Conservation (phyloP, 2,113 vertebrate species). For the Zosterops lateralis region DNA sequence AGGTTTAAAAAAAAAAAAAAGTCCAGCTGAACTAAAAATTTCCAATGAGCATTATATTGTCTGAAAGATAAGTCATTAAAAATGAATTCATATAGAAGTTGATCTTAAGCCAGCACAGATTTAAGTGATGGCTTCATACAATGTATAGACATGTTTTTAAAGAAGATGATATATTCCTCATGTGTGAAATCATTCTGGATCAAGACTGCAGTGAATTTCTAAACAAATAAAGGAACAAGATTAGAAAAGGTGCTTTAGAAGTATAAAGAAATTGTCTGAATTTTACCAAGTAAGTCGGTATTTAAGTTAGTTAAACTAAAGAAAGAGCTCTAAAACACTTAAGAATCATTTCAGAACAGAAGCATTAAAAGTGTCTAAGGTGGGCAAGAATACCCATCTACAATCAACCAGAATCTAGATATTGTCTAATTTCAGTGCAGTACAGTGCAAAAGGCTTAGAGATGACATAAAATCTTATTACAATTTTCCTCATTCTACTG, state of each 20-base stretch:
- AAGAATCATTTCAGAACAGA: neutral
- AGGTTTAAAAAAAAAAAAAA: neutral
- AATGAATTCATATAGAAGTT: neutral
- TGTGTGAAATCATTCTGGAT: neutral
- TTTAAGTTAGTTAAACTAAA: neutral
- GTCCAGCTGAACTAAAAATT: neutral
- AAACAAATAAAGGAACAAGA: neutral
- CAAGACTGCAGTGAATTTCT: neutral
- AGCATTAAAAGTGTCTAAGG: neutral
- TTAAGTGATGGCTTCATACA: neutral
- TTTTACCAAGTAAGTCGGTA: neutral
- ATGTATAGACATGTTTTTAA: neutral
- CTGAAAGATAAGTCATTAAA: neutral
- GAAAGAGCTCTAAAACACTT: neutral
- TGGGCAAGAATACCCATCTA: neutral
- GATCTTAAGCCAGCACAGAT: neutral
- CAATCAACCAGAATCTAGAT: neutral
- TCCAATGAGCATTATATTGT: neutral
- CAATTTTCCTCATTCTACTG: constrained; percentile 41
- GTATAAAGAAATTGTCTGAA: neutral
- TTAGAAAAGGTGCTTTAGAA: neutral
- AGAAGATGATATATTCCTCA: neutral
- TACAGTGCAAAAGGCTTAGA: neutral
- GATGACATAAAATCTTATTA: constrained; percentile 22
- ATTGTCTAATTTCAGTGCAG: neutral